phyloP scores from a whole-genome alignment of 2,113 vertebrate genomes.

The Peromyscus polionotus region DNA sequence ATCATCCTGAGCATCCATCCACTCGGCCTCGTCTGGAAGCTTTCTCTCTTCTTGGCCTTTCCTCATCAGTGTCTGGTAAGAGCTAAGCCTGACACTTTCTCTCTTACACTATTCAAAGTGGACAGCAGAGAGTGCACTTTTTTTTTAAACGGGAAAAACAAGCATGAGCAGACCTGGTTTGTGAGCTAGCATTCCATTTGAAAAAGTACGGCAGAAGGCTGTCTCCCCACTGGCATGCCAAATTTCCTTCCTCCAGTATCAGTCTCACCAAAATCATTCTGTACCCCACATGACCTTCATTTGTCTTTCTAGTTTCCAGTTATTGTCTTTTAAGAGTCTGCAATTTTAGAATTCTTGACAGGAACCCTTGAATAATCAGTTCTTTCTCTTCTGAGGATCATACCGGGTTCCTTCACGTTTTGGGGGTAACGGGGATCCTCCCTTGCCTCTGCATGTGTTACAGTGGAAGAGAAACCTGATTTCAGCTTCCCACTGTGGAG shows the following conservation, averaged over 20 bases:
- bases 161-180: background rate
- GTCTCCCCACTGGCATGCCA: background rate
- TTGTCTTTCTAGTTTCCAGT: background rate
- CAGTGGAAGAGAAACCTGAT: background rate
- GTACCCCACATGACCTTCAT: accelerated
- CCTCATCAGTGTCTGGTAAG: background rate
- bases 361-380: background rate
- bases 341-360: background rate
- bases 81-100: background rate
- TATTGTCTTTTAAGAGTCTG: background rate
- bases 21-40: background rate
- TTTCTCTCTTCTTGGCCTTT: background rate
- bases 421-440: too few species aligned
- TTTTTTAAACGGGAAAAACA: background rate
- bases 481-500: background rate
- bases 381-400: background rate
- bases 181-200: background rate
- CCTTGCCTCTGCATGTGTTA: background rate
- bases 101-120: too few species aligned
- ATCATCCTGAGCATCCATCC: background rate
- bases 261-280: background rate
- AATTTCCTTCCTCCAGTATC: background rate
- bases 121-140: background rate
- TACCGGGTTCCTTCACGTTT: background rate
- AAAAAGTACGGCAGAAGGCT: background rate